Evolutionary conservation across 1,140 invertebrate species (phyloP).

Genomic region (Drosophila sucinea): DNA sequence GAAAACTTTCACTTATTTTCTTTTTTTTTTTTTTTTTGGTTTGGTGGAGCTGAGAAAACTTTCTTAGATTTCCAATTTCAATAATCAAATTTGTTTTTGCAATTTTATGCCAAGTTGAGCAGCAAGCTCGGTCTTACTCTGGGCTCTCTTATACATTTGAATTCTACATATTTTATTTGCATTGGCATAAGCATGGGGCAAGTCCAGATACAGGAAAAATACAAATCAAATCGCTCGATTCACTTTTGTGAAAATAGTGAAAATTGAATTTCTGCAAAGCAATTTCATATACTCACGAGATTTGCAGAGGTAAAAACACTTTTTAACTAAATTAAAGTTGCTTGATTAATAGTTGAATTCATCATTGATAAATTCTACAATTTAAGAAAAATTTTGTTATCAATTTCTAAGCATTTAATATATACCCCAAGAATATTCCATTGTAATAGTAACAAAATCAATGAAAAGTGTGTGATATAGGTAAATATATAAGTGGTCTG

Average conservation of each 20-base stretch:
- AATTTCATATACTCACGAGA: background rate
- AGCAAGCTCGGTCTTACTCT: conserved; percentile 11
- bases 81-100: conserved; percentile 73
- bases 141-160: conserved; percentile 31
- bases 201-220: conserved; percentile 36
- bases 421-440: too few relatives aligned
- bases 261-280: conserved; percentile 4
- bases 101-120: conserved; percentile 74
- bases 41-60: conserved; percentile 26
- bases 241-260: background rate
- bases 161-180: conserved; percentile 53
- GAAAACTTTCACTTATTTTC: conserved; percentile 22
- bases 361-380: too few relatives aligned
- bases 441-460: background rate
- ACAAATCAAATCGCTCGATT: conserved; percentile 18
- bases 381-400: too few relatives aligned
- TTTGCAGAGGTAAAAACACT: background rate
- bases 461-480: background rate
- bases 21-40: conserved; percentile 7
- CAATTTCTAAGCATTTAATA: too few relatives aligned
- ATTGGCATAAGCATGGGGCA: conserved; percentile 43
- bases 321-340: too few relatives aligned
- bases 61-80: conserved; percentile 77
- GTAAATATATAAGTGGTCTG: background rate
- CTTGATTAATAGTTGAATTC: too few relatives aligned